These are phyloP conservation scores for Tachysurus vachellii DNA, from an alignment of 2,113 vertebrate genomes.

Conservation along the genomic window DNA sequence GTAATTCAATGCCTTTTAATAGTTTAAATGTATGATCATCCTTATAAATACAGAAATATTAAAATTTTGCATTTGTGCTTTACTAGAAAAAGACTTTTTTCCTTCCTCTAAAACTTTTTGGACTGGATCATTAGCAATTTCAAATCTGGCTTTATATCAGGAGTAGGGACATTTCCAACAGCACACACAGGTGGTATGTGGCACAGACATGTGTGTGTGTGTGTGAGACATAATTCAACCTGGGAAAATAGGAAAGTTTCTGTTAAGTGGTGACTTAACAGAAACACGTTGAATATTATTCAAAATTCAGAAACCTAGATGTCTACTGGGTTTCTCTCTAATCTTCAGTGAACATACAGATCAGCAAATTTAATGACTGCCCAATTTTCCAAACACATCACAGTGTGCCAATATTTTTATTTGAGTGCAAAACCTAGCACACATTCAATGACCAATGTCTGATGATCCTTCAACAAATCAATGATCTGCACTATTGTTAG, in stretches of 20 bases:
- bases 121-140: constrained; percentile 5
- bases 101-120: background rate
- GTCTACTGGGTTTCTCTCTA: background rate
- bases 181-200: background rate
- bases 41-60: background rate
- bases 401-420: background rate
- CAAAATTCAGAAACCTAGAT: background rate
- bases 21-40: background rate
- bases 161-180: background rate
- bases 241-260: background rate
- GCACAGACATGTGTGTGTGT: background rate
- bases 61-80: background rate
- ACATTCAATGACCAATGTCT: background rate
- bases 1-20: background rate
- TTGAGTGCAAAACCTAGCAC: background rate
- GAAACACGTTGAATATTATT: background rate
- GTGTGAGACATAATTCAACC: background rate
- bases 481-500: background rate
- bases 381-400: background rate
- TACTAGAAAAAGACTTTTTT: background rate
- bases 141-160: constrained; percentile 14
- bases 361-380: background rate
- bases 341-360: background rate
- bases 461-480: background rate
- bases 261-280: background rate